Evolutionary conservation across 2,888 invertebrate species (phyloP).

Genomic region (Ornithoptera priamus): DNA sequence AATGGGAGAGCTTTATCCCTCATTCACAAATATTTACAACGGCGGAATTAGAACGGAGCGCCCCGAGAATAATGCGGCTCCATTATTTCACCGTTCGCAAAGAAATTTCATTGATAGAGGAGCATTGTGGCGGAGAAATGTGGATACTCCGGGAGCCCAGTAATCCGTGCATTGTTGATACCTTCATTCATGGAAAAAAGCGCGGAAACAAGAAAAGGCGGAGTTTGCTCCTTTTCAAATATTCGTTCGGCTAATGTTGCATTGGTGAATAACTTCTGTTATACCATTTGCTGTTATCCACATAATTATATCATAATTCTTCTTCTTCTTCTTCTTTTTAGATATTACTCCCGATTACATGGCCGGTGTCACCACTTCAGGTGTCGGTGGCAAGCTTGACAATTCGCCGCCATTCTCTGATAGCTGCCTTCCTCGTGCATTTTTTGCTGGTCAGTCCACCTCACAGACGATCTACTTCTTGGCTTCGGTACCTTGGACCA

Average conservation of each 20-base stretch:
- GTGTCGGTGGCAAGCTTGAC: too few species aligned
- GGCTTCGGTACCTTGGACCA: too few species aligned
- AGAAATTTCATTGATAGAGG: slow-evolving; percentile 48
- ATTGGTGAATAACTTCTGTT: slow-evolving; percentile 4
- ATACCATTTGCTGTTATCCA: neutral
- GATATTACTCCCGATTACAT: too few species aligned
- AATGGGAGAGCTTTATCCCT: slow-evolving; percentile 35
- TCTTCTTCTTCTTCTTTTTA: too few species aligned
- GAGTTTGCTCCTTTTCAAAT: slow-evolving; percentile 10
- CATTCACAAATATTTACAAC: slow-evolving; percentile 72
- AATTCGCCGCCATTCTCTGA: too few species aligned
- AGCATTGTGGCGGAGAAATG: slow-evolving; percentile 36
- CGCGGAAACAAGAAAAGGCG: slow-evolving; percentile 11
- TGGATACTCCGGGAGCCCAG: slow-evolving; percentile 34
- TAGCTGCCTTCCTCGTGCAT: too few species aligned
- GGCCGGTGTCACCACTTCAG: too few species aligned
- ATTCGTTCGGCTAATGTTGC: slow-evolving; percentile 13
- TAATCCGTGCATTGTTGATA: slow-evolving; percentile 38
- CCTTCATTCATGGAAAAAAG: slow-evolving; percentile 45
- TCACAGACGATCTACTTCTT: too few species aligned
- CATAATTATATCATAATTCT: too few species aligned
- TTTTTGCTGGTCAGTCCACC: too few species aligned
- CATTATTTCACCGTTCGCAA: slow-evolving; percentile 41
- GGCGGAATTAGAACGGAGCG: slow-evolving; percentile 46
- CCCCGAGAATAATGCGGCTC: slow-evolving; percentile 33